A percentile compares a stretch with the other conserved stretches of the same genome.
These are phyloP conservation scores for Diogma glabrata DNA, from an alignment of 2,888 invertebrate species.

Conservation along the genomic window DNA sequence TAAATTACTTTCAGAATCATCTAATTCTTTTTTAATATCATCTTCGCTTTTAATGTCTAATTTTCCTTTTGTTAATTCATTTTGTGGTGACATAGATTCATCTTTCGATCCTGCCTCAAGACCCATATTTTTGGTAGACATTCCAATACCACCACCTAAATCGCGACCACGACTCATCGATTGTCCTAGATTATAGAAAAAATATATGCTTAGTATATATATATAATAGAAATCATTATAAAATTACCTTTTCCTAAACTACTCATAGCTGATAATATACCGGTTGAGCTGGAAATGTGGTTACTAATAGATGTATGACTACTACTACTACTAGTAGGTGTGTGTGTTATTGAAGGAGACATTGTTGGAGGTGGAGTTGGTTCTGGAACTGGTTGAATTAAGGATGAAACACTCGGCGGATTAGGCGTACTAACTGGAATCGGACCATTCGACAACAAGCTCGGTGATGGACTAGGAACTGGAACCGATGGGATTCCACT, in stretches of 20 bases:
- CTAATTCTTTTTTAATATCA: conserved; percentile 57
- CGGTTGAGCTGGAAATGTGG: conserved; percentile 15
- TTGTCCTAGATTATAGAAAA: neutral
- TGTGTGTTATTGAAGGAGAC: conserved; percentile 26
- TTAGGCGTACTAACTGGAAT: conserved; percentile 44
- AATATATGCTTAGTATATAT: neutral
- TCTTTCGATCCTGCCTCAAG: conserved; percentile 33
- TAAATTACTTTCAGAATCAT: conserved; percentile 37
- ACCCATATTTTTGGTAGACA: conserved; percentile 6
- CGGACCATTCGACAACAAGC: conserved; percentile 36
- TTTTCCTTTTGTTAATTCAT: conserved; percentile 43
- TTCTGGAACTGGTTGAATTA: conserved; percentile 44
- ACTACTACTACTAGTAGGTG: conserved; percentile 23
- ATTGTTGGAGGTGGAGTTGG: conserved; percentile 42
- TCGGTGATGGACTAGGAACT: conserved; percentile 38
- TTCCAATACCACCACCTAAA: conserved; percentile 4
- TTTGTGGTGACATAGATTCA: conserved; percentile 46
- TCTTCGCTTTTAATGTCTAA: conserved; percentile 56
- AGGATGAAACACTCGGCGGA: conserved; percentile 47
- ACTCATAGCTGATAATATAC: conserved; percentile 14
- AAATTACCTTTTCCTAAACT: conserved; percentile 24
- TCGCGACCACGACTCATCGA: conserved; percentile 5
- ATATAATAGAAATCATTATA: neutral
- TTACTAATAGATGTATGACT: conserved; percentile 22
- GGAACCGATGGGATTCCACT: conserved; percentile 39